Conservation (phyloP, 2,797 vertebrate species). For the Pseudochromis fuscus region DNA sequence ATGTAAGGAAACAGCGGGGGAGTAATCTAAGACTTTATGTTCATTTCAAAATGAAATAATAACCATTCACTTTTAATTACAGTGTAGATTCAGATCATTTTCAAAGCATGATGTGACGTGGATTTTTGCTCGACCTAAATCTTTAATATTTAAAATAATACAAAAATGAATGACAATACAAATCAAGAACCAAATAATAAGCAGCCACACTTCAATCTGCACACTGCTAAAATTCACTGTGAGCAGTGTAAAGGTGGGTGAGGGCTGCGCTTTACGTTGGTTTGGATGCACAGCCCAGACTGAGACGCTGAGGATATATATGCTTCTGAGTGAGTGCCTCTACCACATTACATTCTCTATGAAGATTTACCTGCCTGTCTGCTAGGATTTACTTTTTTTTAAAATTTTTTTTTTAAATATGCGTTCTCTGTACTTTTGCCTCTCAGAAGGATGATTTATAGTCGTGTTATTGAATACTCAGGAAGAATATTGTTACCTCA, state of each 20-base stretch:
- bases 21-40: slow-evolving; percentile 40
- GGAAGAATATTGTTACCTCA: slow-evolving; percentile 85
- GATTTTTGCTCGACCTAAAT: slow-evolving; percentile 36
- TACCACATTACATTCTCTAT: slow-evolving; percentile 43
- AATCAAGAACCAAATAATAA: slow-evolving; percentile 21
- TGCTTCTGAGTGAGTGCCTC: slow-evolving; percentile 44
- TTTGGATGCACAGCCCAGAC: slow-evolving; percentile 44
- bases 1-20: slow-evolving; percentile 24
- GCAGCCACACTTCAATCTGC: slow-evolving; percentile 13
- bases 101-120: slow-evolving; percentile 37
- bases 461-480: slow-evolving; percentile 82
- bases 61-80: slow-evolving; percentile 26
- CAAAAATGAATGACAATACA: slow-evolving; percentile 10
- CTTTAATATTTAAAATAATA: slow-evolving; percentile 8
- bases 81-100: slow-evolving; percentile 37
- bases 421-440: slow-evolving; percentile 76
- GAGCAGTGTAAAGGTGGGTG: slow-evolving; percentile 2
- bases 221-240: slow-evolving; percentile 17
- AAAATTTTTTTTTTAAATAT: slow-evolving; percentile 49
- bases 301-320: slow-evolving; percentile 16
- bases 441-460: slow-evolving; percentile 79
- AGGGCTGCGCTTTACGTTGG: slow-evolving; percentile 25
- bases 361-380: slow-evolving; percentile 55
- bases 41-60: slow-evolving; percentile 34
- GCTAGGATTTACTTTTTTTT: slow-evolving; percentile 53